Percentiles rank a stretch among this genome's conserved stretches.
phyloP scores from a whole-genome alignment of 2,797 vertebrate genomes.

The Graptemys geographica region DNA sequence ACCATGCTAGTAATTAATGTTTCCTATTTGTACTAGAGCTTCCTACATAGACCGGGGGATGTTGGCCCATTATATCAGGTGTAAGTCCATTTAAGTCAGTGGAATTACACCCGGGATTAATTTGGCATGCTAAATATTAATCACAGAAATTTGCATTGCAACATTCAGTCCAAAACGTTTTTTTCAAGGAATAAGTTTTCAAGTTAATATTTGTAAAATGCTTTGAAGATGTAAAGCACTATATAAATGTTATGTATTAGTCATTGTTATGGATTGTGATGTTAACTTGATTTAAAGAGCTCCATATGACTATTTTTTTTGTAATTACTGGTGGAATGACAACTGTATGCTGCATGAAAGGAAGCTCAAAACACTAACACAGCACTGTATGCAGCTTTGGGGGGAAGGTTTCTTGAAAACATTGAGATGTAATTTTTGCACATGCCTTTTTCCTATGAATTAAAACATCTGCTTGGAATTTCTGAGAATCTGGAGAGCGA shows the following conservation, averaged over 20 bases:
- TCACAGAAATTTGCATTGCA: background rate
- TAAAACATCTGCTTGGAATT: slow-evolving; percentile 58
- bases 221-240: slow-evolving; percentile 26
- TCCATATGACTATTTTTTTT: slow-evolving; percentile 6
- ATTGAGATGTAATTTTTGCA: background rate
- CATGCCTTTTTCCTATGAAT: slow-evolving; percentile 34
- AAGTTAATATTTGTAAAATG: slow-evolving; percentile 28
- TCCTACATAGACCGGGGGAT: background rate
- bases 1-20: background rate
- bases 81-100: background rate
- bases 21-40: background rate
- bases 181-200: background rate
- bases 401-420: slow-evolving; percentile 10
- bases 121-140: background rate
- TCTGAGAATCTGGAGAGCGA: slow-evolving; percentile 35
- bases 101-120: background rate
- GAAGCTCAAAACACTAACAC: background rate
- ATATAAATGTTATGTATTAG: background rate
- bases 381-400: background rate
- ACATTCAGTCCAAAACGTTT: background rate
- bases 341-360: background rate
- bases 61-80: fast-evolving
- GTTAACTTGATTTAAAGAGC: slow-evolving; percentile 37
- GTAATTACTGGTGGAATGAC: slow-evolving; percentile 8
- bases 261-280: background rate